Evolutionary conservation across 2,113 vertebrate genomes (phyloP), one percentile per base, ranked within the genome.

Genomic region (Boleophthalmus pectinirostris): DNA sequence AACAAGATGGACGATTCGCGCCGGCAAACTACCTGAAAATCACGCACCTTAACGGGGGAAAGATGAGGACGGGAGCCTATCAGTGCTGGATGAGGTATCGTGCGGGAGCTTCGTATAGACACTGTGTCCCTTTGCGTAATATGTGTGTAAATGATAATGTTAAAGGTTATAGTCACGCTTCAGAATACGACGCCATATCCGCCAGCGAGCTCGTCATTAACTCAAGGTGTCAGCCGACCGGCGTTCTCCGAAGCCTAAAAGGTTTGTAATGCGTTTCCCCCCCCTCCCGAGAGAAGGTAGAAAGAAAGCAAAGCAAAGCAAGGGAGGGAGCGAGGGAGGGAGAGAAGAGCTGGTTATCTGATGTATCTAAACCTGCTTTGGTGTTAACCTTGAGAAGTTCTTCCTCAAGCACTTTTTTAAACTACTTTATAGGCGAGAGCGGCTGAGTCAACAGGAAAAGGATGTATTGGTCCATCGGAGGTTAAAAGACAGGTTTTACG

Each of bases 141-240:
- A 73, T 77, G 78, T 82, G 82, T 86, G 87, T 90, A 93, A 91
- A 90, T 88, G 84, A 88, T 88, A 91, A 87, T 85, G 85, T 85
- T 90, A 92, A 92, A 92, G 90, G 92, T 92, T 93, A 91, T 90
- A 91, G 84, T 92, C 90, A 92, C 70, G 88, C 89, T 90, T 88
- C 85, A 87, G 79, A 89, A 89, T 85, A 79, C 87, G 85, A 85
- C 60, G 79, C 78, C 79, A 85, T 82, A 77, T 78, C 51, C 80
- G 76, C 85, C 83, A 88, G 78, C 82, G 23, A 79, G 86, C 80
- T 89, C 85, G 91, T 91, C 87, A 87, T 92, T 92, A 92, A 92
- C 81, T 91, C 90, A 90, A 92, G 88, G 90, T 92, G 89, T 86
- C 89, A 87, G 85, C 78, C 81, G 84, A 68, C 77, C 86, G 86